Evolutionary conservation across 2,888 invertebrate species (phyloP).

Genomic region (Amphipyra tragopoginis): DNA sequence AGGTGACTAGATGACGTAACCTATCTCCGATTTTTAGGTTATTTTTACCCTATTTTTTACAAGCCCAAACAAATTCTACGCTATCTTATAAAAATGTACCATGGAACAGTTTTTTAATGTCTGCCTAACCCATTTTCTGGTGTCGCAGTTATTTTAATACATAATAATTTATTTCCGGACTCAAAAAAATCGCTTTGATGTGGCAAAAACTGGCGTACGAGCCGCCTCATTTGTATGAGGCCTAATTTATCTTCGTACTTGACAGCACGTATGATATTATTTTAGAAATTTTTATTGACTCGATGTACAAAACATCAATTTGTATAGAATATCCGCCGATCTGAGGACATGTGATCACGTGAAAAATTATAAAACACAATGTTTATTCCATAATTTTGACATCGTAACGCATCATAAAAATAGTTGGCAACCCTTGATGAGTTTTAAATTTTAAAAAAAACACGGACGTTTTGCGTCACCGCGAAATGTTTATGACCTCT

Average conservation of each 20-base stretch:
- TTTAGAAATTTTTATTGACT: conserved; percentile 46
- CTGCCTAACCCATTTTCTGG: conserved; percentile 46
- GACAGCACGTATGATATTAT: conserved; percentile 52
- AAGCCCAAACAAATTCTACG: conserved; percentile 8
- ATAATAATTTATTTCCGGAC: conserved; percentile 64
- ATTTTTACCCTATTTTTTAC: neutral
- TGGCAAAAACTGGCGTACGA: conserved; percentile 46
- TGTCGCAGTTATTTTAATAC: conserved; percentile 57
- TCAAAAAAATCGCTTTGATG: conserved; percentile 56
- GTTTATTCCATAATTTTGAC: conserved; percentile 72
- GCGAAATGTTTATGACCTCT: conserved; percentile 59
- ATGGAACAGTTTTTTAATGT: conserved; percentile 27
- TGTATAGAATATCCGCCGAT: conserved; percentile 33
- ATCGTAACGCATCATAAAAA: conserved; percentile 75
- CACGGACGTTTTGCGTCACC: conserved; percentile 50
- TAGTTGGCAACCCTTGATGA: conserved; percentile 74
- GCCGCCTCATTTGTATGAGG: conserved; percentile 53
- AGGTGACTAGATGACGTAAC: neutral
- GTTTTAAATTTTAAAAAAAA: conserved; percentile 38
- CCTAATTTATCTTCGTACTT: conserved; percentile 56
- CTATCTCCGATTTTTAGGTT: conserved; percentile 1
- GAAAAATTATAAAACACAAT: conserved; percentile 56
- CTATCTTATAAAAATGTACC: conserved; percentile 7
- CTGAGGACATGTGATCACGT: conserved; percentile 28
- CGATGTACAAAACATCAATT: conserved; percentile 49